Base-by-base conservation (phyloP, 2,113 vertebrate genomes). In the Mohoua ochrocephala region DNA sequence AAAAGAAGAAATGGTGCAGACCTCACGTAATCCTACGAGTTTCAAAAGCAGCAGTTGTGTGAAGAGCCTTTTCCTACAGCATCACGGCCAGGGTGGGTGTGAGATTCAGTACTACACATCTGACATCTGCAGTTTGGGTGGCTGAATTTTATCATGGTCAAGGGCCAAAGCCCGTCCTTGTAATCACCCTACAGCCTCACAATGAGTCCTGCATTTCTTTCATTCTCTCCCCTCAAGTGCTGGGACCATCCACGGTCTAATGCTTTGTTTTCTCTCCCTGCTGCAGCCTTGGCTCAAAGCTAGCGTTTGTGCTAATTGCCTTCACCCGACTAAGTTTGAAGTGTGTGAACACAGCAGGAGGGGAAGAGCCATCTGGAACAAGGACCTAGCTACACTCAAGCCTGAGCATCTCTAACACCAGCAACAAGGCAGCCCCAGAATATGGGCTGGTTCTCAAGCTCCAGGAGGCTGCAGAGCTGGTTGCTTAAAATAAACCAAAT, bases 291-390 rank as follows among this genome's bases (percentile, higher is more conserved):
- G 44, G 54, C 60, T 83, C 79, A 88, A 83, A 91, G 79, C 35
- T 85, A 6, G 68, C 8, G 17, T 41, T 63, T 80, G 42, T 92
- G 67, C 44, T 80, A 95, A 95, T 64, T 75, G 79, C 53, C 68
- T 73, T 77, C 53, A 39, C 5, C 6, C 0, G 0, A 24, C 53
- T 17, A 10, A 5, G 17, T 41, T 65, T 71, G 37, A 87, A 67
- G 56, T 9, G 63, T 41, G 65, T 42, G 19, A 77, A 73, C 80
- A 13, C 76, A 65, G 89, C 50, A 74, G 91, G 79, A 73, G 56
- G 63, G 59, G 16, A 42, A 41, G 52, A 65, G 63, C 71, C 54
- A 49, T 65, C 84, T 94, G 91, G 37, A 94, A 33, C 2, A 61
- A 52, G 45, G 28, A 70, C 26, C 10, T 78, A 59, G 56, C n/a